phyloP scores from a whole-genome alignment of 2,797 vertebrate species.

The Ptychadena robeensis region DNA sequence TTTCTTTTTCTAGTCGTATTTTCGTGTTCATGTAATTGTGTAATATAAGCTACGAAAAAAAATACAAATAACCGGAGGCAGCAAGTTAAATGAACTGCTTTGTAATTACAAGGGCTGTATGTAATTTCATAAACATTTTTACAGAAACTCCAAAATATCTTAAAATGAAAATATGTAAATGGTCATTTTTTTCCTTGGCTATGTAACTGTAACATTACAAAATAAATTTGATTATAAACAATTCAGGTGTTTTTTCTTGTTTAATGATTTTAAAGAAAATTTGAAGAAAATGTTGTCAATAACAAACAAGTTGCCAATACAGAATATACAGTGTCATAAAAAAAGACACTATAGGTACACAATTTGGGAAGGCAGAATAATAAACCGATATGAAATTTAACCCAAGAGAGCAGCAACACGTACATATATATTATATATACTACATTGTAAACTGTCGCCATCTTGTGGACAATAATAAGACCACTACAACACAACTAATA shows the following conservation, averaged over 20 bases:
- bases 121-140: conserved; percentile 22
- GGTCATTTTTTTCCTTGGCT: conserved; percentile 14
- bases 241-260: neutral
- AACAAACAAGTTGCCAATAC: too few relatives aligned
- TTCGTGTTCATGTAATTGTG: neutral
- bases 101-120: conserved; percentile 10
- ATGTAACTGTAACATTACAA: conserved; percentile 10
- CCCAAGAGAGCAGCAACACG: too few relatives aligned
- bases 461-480: too few relatives aligned
- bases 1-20: conserved; percentile 4
- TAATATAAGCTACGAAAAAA: neutral
- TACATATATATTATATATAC: too few relatives aligned
- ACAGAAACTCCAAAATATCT: neutral
- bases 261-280: neutral
- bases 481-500: too few relatives aligned
- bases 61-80: neutral
- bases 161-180: conserved; percentile 14
- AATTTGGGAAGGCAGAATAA: too few relatives aligned
- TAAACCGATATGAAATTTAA: too few relatives aligned
- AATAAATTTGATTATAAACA: conserved; percentile 41
- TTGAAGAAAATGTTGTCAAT: too few relatives aligned
- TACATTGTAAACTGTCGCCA: too few relatives aligned
- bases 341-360: too few relatives aligned
- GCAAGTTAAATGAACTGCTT: neutral
- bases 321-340: too few relatives aligned